Base-by-base conservation (phyloP, 2,113 vertebrate species). In the Syrmaticus mikado region DNA sequence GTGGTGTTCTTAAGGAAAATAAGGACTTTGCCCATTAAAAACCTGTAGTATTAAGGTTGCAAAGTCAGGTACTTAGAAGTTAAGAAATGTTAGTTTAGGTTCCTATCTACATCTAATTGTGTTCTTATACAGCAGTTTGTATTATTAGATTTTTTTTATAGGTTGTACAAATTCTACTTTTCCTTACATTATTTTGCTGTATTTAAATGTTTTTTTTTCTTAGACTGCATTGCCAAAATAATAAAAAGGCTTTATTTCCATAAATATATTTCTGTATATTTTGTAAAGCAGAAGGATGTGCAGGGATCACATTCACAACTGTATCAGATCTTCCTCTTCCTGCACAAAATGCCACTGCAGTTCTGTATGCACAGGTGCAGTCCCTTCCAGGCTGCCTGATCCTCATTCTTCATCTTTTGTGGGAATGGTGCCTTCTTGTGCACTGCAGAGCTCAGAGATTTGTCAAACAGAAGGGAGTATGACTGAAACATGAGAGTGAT, bases 1-100 rank as follows among this genome's bases (percentile, higher is more conserved):
- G 43, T 64, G 71, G 18, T 61, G 14, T 75, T 81, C 65, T 86
- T 78, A 68, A 89, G 90, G 45, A 86, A 92, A 81, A 40, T 6
- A 66, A 77, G 38, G 41, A 72, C 41, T 71, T 84, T 46, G 55
- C 52, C n/a, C 1, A 36, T 84, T 84, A 38, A 78, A 62, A 84
- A 60, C 28, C 32, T 92, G 43, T 28, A 60, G 8, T 36, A 50
- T 86, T 88, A 80, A 66, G 68, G 34, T 65, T 79, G 53, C 52
- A 38, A 82, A 82, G 43, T 62, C 36, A 87, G 79, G 25, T 27
- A 62, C 40, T 80, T 21, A 68, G 60, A 79, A 89, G 77, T 74
- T 71, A 83, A 92, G 57, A 89, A 78, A 53, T 75, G 13, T 6
- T 34, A 78, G 15, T 68, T 89, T 75, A 76, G 13, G 9, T 66